These are phyloP conservation scores for Choreutis nemorana DNA, from an alignment of 2,888 invertebrate species.

Conservation along the genomic window DNA sequence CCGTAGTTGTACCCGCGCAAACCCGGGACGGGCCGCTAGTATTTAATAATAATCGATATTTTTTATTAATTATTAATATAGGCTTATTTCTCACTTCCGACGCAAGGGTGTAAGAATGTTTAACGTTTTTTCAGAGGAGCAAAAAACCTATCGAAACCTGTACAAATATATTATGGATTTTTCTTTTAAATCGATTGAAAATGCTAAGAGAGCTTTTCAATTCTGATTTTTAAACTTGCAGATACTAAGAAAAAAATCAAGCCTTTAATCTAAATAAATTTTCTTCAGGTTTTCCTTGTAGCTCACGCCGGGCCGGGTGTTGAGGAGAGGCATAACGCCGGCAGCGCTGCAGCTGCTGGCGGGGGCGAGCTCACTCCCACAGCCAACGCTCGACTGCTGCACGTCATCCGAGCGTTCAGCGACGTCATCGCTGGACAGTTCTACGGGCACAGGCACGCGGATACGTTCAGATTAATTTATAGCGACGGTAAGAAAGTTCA, in stretches of 20 bases:
- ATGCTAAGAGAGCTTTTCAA: no score
- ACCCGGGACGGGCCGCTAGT: no score
- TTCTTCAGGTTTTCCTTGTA: conserved; percentile 81
- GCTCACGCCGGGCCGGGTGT: conserved; percentile 92
- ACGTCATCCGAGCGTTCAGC: conserved; percentile 78
- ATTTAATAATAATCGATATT: no score
- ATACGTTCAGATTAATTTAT: conserved; percentile 88
- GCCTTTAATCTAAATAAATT: neutral
- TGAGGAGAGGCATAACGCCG: conserved; percentile 82
- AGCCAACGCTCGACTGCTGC: conserved; percentile 78
- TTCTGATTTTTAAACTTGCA: neutral
- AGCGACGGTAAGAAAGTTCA: conserved; percentile 71
- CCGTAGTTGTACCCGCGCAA: no score
- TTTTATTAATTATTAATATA: no score
- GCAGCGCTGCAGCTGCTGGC: conserved; percentile 64
- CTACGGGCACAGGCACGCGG: conserved; percentile 92
- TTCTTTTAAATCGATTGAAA: no score
- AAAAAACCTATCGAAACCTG: no score
- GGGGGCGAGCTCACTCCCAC: conserved; percentile 70
- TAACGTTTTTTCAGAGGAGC: no score
- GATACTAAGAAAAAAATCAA: neutral
- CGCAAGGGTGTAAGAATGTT: no score
- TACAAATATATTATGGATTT: no score
- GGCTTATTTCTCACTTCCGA: no score
- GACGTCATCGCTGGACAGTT: conserved; percentile 91